Evolutionary conservation across 2,113 vertebrate genomes (phyloP).

Genomic region (Corvus cornix): DNA sequence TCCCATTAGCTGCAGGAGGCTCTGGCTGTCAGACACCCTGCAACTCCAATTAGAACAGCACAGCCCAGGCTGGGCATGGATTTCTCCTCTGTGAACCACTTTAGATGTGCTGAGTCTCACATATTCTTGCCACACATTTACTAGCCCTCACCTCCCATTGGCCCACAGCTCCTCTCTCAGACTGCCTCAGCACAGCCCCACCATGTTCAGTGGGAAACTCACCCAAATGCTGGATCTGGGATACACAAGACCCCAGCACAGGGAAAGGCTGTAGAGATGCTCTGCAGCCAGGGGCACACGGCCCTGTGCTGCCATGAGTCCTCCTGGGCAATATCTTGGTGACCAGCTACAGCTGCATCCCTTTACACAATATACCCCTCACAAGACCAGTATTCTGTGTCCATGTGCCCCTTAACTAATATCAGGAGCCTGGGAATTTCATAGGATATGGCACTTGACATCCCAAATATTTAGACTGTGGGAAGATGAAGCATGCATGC

Average conservation of each 20-base stretch:
- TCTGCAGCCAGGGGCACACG: not conserved
- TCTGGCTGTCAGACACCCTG: not conserved
- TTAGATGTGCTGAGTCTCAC: not conserved
- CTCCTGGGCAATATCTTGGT: not conserved
- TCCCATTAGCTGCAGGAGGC: not conserved
- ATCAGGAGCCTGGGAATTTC: not conserved
- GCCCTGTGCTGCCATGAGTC: not conserved
- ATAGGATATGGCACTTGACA: not conserved
- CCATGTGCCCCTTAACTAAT: not conserved
- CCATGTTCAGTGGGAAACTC: not conserved
- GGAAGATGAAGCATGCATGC: not conserved
- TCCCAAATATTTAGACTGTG: not conserved
- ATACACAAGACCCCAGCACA: not conserved
- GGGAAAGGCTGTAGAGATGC: not conserved
- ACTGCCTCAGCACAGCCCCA: not conserved
- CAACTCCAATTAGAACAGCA: not conserved
- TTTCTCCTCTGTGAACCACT: not conserved
- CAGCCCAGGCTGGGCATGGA: not conserved
- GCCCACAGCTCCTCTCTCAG: not conserved
- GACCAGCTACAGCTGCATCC: not conserved
- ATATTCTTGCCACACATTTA: not conserved
- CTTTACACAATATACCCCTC: not conserved
- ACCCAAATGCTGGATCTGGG: not conserved
- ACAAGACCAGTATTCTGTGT: not conserved
- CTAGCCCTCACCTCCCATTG: not conserved